Evolutionary conservation across 2,888 invertebrate species (phyloP), one percentile per base, ranked within the genome.

Genomic region (Volucella bombylans): DNA sequence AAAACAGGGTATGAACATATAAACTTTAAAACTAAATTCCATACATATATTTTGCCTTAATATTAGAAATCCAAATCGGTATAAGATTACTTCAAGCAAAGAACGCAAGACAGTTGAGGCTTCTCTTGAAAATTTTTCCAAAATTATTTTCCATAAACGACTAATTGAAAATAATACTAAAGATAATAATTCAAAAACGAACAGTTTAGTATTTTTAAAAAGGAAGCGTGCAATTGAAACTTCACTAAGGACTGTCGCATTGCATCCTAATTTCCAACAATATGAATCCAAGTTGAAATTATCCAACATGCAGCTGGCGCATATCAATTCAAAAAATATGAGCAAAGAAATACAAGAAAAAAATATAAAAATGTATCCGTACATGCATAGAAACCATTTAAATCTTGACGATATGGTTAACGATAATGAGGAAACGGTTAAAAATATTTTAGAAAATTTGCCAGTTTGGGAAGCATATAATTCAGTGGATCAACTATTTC

Each of bases 381-480:
- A 47, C 23, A n/a, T 11, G 0, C 67, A 57, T 14, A 76, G 47
- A 38, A 85, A 76, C 3, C 61, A 50, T 39, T 6, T 18, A 1
- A 65, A 52, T 12, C 45, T 65, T 15, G 57, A 71, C 14, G 73
- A 76, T 38, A 62, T 83, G 43, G 38, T 88, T 3, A 69, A 50
- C 15, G 86, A 87, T 54, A 86, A 85, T 15, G 71, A 64, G 59
- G 82, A 77, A 1, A 86, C 74, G 59, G 61, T 12, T 52, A 77
- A 54, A 61, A 69, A 86, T 49, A 71, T 69, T 49, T 54, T 18
- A 8, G 87, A 87, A 43, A 89, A 89, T 73, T 80, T 95, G 64
- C 96, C 96, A 50, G 96, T 96, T 90, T 97, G 97, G 97, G 97
- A 97, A 91, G 95, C 96, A 38, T 97, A 97, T 91, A 97, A 97